Evolutionary conservation across 2,797 vertebrate genomes (phyloP).

Genomic region (Pterois miles): DNA sequence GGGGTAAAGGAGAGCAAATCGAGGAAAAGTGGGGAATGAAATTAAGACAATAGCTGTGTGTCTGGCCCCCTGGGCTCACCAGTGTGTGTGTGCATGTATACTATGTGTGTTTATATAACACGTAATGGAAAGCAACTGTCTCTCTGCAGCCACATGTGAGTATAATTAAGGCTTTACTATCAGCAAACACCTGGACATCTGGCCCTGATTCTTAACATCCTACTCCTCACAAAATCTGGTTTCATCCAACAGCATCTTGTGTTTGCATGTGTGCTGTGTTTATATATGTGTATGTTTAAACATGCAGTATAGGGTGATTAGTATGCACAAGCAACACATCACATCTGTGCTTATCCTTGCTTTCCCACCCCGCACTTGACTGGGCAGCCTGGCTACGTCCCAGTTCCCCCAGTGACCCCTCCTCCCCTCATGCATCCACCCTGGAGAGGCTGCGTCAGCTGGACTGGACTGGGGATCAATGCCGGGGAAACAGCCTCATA

Average conservation of each 20-base stretch:
- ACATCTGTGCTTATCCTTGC: slow-evolving; percentile 63
- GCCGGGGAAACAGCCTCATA: slow-evolving; percentile 91
- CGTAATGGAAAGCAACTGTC: slow-evolving; percentile 19
- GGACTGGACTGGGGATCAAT: slow-evolving; percentile 88
- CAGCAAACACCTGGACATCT: slow-evolving; percentile 65
- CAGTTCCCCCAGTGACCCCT: slow-evolving; percentile 76
- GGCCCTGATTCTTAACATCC: slow-evolving; percentile 23
- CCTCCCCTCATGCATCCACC: slow-evolving; percentile 59
- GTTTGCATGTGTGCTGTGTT: slow-evolving; percentile 21
- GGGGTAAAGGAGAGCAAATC: slow-evolving; percentile 69
- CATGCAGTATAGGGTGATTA: slow-evolving; percentile 26
- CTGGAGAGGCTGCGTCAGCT: slow-evolving; percentile 87
- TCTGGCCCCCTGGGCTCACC: slow-evolving; percentile 64
- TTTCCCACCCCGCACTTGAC: slow-evolving; percentile 57
- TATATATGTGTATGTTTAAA: slow-evolving; percentile 27
- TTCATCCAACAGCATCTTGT: slow-evolving; percentile 16
- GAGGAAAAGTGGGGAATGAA: slow-evolving; percentile 70
- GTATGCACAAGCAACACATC: slow-evolving; percentile 46
- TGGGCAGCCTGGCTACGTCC: slow-evolving; percentile 76
- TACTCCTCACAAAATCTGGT: slow-evolving; percentile 16
- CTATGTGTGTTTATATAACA: slow-evolving; percentile 37
- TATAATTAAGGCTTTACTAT: slow-evolving; percentile 56
- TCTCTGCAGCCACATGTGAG: slow-evolving; percentile 27
- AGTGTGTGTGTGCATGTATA: slow-evolving; percentile 34
- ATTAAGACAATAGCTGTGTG: slow-evolving; percentile 75